A percentile compares a stretch with the other conserved stretches of the same genome.
Conservation (phyloP, 2,113 vertebrate species). For the Pelecanus crispus region DNA sequence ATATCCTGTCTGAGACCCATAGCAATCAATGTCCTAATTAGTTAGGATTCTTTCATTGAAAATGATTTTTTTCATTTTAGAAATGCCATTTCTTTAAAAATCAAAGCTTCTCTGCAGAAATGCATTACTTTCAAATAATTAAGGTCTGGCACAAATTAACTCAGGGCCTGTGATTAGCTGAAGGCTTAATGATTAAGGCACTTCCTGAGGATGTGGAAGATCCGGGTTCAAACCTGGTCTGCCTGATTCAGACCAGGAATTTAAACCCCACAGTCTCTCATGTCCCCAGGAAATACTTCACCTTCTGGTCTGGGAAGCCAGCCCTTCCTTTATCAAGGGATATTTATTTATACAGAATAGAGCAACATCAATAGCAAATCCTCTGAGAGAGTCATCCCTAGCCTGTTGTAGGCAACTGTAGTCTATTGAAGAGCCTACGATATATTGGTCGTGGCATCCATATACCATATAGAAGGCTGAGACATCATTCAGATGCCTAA, state of each 20-base stretch:
- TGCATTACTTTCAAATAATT: neutral
- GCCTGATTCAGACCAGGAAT: neutral
- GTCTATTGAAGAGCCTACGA: neutral
- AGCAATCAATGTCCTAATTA: neutral
- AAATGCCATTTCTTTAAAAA: constrained; percentile 29
- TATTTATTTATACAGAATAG: neutral
- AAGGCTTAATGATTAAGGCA: neutral
- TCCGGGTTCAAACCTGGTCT: neutral
- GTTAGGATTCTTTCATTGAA: neutral
- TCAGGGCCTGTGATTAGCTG: neutral
- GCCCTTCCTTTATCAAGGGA: neutral
- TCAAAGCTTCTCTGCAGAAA: constrained; percentile 21
- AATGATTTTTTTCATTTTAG: constrained; percentile 32
- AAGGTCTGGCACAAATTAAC: neutral
- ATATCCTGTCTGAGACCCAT: neutral
- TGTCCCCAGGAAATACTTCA: neutral
- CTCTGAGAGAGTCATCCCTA: neutral
- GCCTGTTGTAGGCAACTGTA: neutral
- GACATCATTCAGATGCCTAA: neutral
- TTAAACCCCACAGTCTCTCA: neutral
- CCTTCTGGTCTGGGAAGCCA: neutral
- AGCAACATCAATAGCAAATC: neutral
- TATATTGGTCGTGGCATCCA: neutral
- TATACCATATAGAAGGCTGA: neutral
- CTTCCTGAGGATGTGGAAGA: constrained; percentile 16